phyloP scores from a whole-genome alignment of 1,140 invertebrate genomes.

The Ridgeia piscesae region DNA sequence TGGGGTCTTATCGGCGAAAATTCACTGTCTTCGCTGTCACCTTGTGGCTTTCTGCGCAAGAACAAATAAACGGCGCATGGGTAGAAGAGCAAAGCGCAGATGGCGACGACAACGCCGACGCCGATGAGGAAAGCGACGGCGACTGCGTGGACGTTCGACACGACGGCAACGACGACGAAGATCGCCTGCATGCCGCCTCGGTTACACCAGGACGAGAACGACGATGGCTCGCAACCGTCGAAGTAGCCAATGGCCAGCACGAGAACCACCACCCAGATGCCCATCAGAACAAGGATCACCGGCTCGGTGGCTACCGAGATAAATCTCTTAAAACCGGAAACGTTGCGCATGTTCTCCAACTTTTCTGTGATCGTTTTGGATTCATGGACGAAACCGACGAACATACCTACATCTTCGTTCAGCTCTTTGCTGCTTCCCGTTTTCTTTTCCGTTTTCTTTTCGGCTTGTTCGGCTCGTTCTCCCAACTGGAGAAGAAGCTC shows the following conservation, averaged over 20 bases:
- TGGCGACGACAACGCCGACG: background rate
- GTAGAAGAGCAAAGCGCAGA: background rate
- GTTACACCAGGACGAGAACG: background rate
- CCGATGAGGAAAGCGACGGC: background rate
- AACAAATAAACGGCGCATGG: background rate
- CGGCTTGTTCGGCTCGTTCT: no score
- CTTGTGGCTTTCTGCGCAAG: background rate
- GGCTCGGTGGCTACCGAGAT: background rate
- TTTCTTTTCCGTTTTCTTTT: no score
- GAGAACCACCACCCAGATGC: background rate
- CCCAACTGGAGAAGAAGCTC: background rate
- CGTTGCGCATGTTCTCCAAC: background rate
- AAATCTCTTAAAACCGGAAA: background rate
- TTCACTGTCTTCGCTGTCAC: no score
- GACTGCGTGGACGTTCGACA: background rate
- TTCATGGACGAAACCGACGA: background rate
- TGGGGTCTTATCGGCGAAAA: no score
- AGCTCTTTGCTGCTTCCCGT: background rate
- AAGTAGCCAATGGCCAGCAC: background rate
- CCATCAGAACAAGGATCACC: background rate
- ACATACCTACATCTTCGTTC: background rate
- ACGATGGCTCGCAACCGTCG: background rate
- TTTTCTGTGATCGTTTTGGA: background rate
- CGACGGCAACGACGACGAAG: background rate
- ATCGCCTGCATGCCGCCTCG: background rate